Evolutionary conservation across 2,888 invertebrate genomes (phyloP), one percentile per base, ranked within the genome.

Genomic region (Andrena praecox): DNA sequence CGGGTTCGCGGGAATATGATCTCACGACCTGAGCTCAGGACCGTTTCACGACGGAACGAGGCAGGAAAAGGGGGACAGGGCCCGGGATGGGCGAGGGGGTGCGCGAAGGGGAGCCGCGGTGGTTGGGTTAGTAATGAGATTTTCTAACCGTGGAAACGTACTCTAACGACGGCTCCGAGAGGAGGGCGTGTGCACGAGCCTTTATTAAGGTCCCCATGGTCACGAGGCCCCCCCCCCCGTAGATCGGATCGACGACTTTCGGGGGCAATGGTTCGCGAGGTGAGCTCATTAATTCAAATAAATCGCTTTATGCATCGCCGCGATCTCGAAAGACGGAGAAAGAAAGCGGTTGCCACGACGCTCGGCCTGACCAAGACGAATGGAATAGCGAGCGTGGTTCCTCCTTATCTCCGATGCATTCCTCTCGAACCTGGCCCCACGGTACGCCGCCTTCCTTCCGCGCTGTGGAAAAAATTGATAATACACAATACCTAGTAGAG

Each of bases 221-320:
- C 87, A 86, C 87, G 87, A 88, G 86, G 81, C 59, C 42, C 27
- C 24, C 24, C 31, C 29, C 24, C 24, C 31, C 29, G 66, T 66
- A 89, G 88, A 89, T 89, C 88, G 83, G 77, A 89, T 89, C 88
- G 86, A 75, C 69, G 79, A 85, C 68, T 86, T 87, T 89, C 82
- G 85, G 82, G 63, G 72, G 56, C 80, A 77, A 81, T 86, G 82
- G 81, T 63, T 73, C 69, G 73, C 75, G 85, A 83, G 86, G 85
- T 87, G 87, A 90, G 89, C 90, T 91, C 91, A 90, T 90, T 91
- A 91, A 91, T 91, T 91, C 90, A 89, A 90, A 91, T 91, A 91
- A 90, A 91, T 91, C 89, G 91, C 66, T 89, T 72, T 89, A 90
- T 90, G 89, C 89, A 88, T 90, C 88, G 85, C 79, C 86, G 88